Evolutionary conservation across 2,113 vertebrate genomes (phyloP), one percentile per base, ranked within the genome.

Genomic region (Atractosteus spatula): DNA sequence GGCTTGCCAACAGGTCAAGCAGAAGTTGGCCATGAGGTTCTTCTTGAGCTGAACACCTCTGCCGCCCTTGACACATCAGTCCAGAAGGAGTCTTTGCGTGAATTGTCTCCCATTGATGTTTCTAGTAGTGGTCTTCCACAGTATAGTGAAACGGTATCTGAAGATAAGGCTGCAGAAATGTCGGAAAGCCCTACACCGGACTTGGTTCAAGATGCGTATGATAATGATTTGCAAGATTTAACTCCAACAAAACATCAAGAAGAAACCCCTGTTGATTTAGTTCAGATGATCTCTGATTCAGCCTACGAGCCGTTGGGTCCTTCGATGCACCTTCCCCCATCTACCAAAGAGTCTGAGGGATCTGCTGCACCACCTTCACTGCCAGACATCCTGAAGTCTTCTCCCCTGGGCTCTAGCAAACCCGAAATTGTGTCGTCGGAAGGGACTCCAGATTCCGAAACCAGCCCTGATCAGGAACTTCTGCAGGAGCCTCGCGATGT

Each of bases 381-480:
- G 75, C 96, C 97, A 8, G 97, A 99, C 82, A 98, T 99, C 76
- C 91, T 99, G 47, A 97, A 98, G 89, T 95, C 97, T 78, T 96
- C 96, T 13, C 97, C 96, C 0, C 82, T 94, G 12, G 94, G 86
- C 83, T 82, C 92, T 1, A 82, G 92, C 0, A 93, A 93, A 77
- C 7, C 82, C 0, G 79, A 93, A 81, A 89, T 93, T 0, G 89
- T 83, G 4, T 93, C 90, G 14, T 83, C 89, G 0, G 93, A 92
- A 80, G 87, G 87, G 17, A 87, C 90, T 71, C 86, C 87, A 2
- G 87, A 88, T 75, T 70, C 62, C 68, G 88, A 91, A 65, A 84
- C 87, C 68, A 91, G 90, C 68, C 90, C 90, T 4, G 82, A 83
- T 45, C 81, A 90, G 1, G 85, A 86, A 44, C 78, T 78, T 11